These are phyloP conservation scores for Pseudochromis fuscus DNA, from an alignment of 2,797 vertebrate species.

Conservation along the genomic window DNA sequence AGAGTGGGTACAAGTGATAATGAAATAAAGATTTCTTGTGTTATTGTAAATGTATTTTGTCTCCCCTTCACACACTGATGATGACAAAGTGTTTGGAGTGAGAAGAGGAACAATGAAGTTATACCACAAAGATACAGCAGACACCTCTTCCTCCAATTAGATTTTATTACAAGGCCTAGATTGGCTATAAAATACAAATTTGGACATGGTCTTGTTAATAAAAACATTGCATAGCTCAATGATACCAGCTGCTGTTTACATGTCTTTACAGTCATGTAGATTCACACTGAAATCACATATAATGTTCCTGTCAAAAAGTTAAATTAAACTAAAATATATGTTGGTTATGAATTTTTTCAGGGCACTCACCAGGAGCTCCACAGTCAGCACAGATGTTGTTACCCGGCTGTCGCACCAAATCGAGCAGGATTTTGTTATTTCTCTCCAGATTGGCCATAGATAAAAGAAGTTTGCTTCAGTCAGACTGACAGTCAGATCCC, in stretches of 20 bases:
- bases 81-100: neutral
- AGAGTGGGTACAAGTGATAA: neutral
- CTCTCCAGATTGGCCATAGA: conserved; percentile 84
- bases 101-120: conserved; percentile 65
- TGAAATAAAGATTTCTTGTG: neutral
- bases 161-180: conserved; percentile 20
- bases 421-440: conserved; percentile 88
- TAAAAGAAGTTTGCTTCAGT: conserved; percentile 37
- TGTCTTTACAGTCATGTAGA: too few relatives aligned
- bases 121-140: conserved; percentile 16
- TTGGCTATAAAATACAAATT: conserved; percentile 10
- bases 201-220: conserved; percentile 25
- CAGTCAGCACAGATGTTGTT: conserved; percentile 91
- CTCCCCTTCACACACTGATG: neutral
- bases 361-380: conserved; percentile 85
- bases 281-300: neutral
- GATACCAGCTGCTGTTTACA: too few relatives aligned
- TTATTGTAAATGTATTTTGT: neutral
- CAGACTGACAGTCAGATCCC: conserved; percentile 42
- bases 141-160: conserved; percentile 57
- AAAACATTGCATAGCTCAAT: neutral
- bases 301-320: neutral
- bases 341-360: neutral
- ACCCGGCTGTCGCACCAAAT: conserved; percentile 81
- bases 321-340: neutral